Evolutionary conservation across 2,797 vertebrate species (phyloP), one percentile per base, ranked within the genome.

Genomic region (Sebastes matsubarae): DNA sequence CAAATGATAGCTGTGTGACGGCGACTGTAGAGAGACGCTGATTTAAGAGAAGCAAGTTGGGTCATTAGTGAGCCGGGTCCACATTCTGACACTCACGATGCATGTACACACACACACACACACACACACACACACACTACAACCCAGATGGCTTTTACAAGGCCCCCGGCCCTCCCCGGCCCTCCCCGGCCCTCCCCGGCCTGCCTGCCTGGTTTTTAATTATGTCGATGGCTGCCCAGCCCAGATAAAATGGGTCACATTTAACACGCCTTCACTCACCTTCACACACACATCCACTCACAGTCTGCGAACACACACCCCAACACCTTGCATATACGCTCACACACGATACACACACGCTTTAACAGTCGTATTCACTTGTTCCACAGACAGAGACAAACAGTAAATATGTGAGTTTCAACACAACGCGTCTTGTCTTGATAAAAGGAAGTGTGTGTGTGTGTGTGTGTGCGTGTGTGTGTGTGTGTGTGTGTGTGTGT

Each of bases 141-240:
- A 94, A 89, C 88, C 92, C 95, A 95, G 95, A 96, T 95, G 96
- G 90, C 87, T 94, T 95, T 96, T 96, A 96, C 94, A 94, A 91
- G 96, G 95, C 95, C 95, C 93, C 95, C 95, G 96, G 95, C 90
- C 88, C 38, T 38, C 95, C 93, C 95, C 95, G 96, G 95, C 90
- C 88, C 38, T 38, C 95, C 93, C 95, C 95, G 96, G 95, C 90
- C 88, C 88, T 93, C 85, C 83, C 87, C 85, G 85, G 85, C 84
- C 91, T 91, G 85, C 93, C 93, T 89, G 65, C 94, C 94, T 94
- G 46, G 93, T 94, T 95, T 96, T 96, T 97, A 96, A 96, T 96
- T 96, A 96, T 94, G 94, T 92, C 89, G 80, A 95, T 94, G 92
- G 93, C 91, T 91, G 95, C 95, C 94, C 88, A 50, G 95, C 86